A percentile compares a stretch with the other conserved stretches of the same genome.
These are phyloP conservation scores for Catalaphyllia jardinei DNA, from an alignment of 64 coral and sea anemone species.

Conservation along the genomic window DNA sequence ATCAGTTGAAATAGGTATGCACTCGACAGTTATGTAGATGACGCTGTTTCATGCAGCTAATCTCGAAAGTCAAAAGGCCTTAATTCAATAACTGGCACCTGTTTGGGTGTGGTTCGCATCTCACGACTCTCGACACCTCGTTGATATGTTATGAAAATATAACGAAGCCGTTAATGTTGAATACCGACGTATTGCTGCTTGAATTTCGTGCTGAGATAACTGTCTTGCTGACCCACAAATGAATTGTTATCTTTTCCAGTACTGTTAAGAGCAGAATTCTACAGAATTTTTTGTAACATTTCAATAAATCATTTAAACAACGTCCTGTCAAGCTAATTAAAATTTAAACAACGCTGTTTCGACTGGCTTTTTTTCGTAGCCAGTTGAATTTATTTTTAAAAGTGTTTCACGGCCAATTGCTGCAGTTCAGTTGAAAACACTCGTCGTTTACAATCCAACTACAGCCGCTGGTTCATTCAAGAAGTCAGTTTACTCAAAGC, in stretches of 20 bases:
- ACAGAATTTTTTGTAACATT: not conserved
- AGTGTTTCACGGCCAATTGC: not conserved
- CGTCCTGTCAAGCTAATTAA: constrained; percentile 19
- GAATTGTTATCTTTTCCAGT: not conserved
- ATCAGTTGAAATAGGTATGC: not conserved
- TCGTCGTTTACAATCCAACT: too few relatives aligned
- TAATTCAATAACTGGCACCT: not conserved
- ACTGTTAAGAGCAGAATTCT: not conserved
- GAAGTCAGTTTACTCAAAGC: not conserved
- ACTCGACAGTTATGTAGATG: not conserved
- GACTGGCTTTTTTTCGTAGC: not conserved
- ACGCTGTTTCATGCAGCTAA: not conserved
- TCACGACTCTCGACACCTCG: not conserved
- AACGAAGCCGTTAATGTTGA: not conserved
- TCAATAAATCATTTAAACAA: constrained; percentile 26
- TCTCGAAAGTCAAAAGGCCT: constrained; percentile 11
- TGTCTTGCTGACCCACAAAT: not conserved
- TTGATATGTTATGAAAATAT: not conserved
- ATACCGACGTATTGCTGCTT: not conserved
- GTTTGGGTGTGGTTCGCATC: constrained; percentile 21
- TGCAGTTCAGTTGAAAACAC: too few relatives aligned
- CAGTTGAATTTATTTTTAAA: not conserved
- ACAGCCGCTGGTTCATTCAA: too few relatives aligned
- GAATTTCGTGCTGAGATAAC: not conserved
- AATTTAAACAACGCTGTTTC: constrained; percentile 38